phyloP scores from a whole-genome alignment of 1,140 invertebrate genomes.

The Drosophila watanabei region DNA sequence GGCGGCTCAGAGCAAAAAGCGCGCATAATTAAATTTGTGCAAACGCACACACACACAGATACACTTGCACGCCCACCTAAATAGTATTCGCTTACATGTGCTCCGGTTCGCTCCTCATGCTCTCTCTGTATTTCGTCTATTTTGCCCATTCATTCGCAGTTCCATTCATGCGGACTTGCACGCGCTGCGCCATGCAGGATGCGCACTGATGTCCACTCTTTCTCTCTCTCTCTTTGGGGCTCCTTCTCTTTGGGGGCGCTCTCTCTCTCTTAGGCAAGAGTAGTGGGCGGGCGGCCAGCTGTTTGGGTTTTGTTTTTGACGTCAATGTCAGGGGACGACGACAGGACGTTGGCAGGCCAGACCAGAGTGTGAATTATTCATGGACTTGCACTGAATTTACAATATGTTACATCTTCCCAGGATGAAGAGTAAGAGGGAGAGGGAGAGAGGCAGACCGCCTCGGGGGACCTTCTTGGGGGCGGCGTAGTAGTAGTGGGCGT shows the following conservation, averaged over 20 bases:
- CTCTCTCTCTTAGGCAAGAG: conserved; percentile 44
- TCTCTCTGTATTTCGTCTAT: conserved; percentile 25
- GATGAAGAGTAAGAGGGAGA: neutral
- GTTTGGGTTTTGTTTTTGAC: conserved; percentile 70
- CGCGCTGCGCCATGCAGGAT: conserved; percentile 81
- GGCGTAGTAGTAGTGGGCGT: conserved; percentile 21
- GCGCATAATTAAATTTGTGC: conserved; percentile 79
- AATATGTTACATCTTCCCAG: conserved; percentile 47
- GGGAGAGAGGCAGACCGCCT: neutral
- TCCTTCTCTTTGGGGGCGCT: conserved; percentile 20
- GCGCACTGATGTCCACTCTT: conserved; percentile 55
- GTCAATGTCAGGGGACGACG: conserved; percentile 70
- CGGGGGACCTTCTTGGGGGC: conserved; percentile 3
- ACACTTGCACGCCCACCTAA: conserved; percentile 11
- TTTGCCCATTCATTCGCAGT: conserved; percentile 63
- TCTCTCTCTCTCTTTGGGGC: conserved; percentile 25
- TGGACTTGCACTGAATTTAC: conserved; percentile 61
- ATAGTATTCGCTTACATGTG: conserved; percentile 46
- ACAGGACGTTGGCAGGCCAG: conserved; percentile 37
- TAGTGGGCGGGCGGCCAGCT: conserved; percentile 71
- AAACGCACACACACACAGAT: conserved; percentile 18
- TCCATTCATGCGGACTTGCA: conserved; percentile 79
- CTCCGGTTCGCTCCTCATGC: conserved; percentile 23
- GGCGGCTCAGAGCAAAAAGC: conserved; percentile 52
- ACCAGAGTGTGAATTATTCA: conserved; percentile 72